Conservation (phyloP, 1,140 invertebrate genomes). For the Drosophila persimilis region DNA sequence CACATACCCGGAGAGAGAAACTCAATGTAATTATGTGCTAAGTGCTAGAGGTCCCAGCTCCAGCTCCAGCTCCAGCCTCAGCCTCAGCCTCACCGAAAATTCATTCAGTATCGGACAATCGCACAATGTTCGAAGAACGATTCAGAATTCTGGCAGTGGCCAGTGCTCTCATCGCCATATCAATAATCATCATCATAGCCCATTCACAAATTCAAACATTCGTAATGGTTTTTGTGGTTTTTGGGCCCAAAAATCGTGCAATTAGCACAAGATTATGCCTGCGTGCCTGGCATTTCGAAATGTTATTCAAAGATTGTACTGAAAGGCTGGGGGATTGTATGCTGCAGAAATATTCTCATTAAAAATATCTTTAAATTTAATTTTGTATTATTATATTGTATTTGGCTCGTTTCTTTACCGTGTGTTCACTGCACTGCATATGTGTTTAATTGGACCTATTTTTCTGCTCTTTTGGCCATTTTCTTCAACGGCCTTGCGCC, state of each 20-base stretch:
- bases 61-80: background rate
- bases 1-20: background rate
- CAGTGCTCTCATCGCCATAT: too few relatives aligned
- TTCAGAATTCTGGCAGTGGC: constrained; percentile 2
- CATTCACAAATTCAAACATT: too few relatives aligned
- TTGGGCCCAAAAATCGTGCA: too few relatives aligned
- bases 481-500: constrained; percentile 4
- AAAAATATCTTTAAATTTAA: constrained; percentile 2
- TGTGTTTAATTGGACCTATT: constrained; percentile 47
- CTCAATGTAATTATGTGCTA: constrained; percentile 59
- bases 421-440: background rate
- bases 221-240: too few relatives aligned
- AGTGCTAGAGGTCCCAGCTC: constrained; percentile 19
- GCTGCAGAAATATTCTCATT: too few relatives aligned
- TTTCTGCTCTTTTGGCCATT: constrained; percentile 29
- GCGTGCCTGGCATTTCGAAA: too few relatives aligned
- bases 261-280: too few relatives aligned
- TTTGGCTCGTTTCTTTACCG: background rate
- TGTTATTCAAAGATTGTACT: too few relatives aligned
- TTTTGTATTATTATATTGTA: background rate
- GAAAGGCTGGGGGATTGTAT: too few relatives aligned
- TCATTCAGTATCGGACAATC: constrained; percentile 36
- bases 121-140: constrained; percentile 12
- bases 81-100: constrained; percentile 12
- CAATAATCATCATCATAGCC: too few relatives aligned